phyloP scores from a whole-genome alignment of 2,113 vertebrate species.

The Carassius carassius region DNA sequence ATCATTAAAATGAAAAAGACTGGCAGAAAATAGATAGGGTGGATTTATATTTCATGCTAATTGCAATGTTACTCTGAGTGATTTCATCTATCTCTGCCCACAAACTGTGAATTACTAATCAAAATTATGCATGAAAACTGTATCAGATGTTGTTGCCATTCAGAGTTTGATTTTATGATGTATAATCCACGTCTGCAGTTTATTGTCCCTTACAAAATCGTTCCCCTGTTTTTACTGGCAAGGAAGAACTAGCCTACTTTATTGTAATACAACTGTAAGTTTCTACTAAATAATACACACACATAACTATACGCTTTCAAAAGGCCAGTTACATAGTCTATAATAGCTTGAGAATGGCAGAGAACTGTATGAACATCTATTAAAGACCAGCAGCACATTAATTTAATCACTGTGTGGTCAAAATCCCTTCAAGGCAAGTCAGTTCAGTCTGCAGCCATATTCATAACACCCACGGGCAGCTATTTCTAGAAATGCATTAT shows the following conservation, averaged over 20 bases:
- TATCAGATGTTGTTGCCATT: background rate
- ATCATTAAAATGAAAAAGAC: no score
- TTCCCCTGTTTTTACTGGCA: background rate
- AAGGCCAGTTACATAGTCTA: background rate
- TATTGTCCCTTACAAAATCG: background rate
- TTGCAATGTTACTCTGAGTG: background rate
- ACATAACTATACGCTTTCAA: background rate
- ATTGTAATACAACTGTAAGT: background rate
- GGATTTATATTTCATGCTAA: background rate
- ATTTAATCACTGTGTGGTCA: constrained; percentile 5
- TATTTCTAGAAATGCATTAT: constrained; percentile 15
- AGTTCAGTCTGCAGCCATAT: background rate
- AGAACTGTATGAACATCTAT: background rate
- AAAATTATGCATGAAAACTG: background rate
- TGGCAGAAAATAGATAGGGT: background rate
- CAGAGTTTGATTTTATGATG: background rate
- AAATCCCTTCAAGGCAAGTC: background rate
- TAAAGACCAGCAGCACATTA: background rate
- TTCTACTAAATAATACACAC: background rate
- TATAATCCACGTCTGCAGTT: background rate
- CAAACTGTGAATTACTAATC: background rate
- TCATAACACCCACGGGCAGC: constrained; percentile 3
- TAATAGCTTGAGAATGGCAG: background rate
- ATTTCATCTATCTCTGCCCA: background rate
- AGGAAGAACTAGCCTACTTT: background rate